Conservation (phyloP, 2,113 vertebrate genomes). For the Clarias macrocephalus region DNA sequence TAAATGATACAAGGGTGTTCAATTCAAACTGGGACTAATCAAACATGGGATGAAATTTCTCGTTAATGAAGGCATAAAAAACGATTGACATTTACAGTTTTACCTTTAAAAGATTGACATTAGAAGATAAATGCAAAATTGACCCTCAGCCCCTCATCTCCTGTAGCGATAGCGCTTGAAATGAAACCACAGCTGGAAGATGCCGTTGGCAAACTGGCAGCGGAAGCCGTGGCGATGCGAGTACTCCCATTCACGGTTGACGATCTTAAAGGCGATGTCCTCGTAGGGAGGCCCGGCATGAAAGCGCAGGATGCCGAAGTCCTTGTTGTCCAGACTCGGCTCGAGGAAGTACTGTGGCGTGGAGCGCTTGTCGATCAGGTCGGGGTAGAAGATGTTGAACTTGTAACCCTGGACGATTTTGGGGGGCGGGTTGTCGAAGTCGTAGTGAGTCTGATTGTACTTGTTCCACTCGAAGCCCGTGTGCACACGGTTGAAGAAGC, state of each 20-base stretch:
- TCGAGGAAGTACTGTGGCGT: conserved; percentile 97
- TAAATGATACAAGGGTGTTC: too few species aligned
- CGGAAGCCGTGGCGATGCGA: conserved; percentile 96
- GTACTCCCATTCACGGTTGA: conserved; percentile 96
- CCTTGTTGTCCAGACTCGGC: conserved; percentile 89
- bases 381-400: conserved; percentile 98
- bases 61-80: too few species aligned
- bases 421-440: conserved; percentile 95
- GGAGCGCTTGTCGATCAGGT: conserved; percentile 93
- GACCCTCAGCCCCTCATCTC: conserved; percentile 63
- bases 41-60: too few species aligned
- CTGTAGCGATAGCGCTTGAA: conserved; percentile 97
- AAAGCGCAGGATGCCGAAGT: conserved; percentile 95
- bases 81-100: background rate
- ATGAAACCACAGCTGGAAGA: conserved; percentile 99
- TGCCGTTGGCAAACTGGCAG: conserved; percentile 96
- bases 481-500: conserved; percentile 98
- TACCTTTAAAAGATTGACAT: background rate
- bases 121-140: too few species aligned
- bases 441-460: conserved; percentile 98
- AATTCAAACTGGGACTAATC: too few species aligned
- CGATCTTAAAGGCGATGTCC: conserved; percentile 97
- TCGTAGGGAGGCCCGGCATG: conserved; percentile 93
- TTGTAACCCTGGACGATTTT: conserved; percentile 99
- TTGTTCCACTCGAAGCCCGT: conserved; percentile 99